Evolutionary conservation across 2,888 invertebrate genomes (phyloP), one percentile per base, ranked within the genome.

Genomic region (Pteria penguin): DNA sequence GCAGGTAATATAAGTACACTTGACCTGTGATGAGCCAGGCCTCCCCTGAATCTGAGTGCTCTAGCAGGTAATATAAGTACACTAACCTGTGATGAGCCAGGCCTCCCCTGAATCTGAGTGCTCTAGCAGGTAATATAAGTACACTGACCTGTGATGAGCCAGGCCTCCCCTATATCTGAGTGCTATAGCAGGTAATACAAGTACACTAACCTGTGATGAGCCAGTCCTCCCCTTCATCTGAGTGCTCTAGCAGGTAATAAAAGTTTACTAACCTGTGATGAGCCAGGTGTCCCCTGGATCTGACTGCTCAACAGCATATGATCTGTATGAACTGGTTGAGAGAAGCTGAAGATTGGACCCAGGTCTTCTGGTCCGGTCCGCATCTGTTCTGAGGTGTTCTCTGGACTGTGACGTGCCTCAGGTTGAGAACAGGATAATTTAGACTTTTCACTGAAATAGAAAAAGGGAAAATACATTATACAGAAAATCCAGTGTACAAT

Each of bases 301-400:
- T 96, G 96, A 61, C 95, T 94, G 32, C 95, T 94, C 22, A 97
- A 93, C 87, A 97, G 93, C 89, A 97, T 93, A 93, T 97, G 95
- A 86, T 97, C 97, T 77, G 96, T 94, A 85, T 95, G 94, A 52
- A 95, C 95, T 0, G 98, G 97, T 92, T 98, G 98, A 33, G 98
- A 97, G 94, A 96, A 97, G 89, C 95, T 95, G 84, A 95, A 94
- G 4, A 82, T 78, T 26, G 76, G 82, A n/a, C 70, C 74, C 4
- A 81, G 66, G n/a, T 86, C 84, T 4, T 82, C 86, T 11, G 63
- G 61, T 1, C 77, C 69, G 2, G 79, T 70, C 18, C 71, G 33
- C 18, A 74, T 61, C n/a, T 93, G 67, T 8, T 84, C 84, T 0
- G 55, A 72, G 22, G 65, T 81, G 52, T 32, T 68, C 22, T 65